Evolutionary conservation across 2,113 vertebrate genomes (phyloP).

Genomic region (Catharus bicknelli): DNA sequence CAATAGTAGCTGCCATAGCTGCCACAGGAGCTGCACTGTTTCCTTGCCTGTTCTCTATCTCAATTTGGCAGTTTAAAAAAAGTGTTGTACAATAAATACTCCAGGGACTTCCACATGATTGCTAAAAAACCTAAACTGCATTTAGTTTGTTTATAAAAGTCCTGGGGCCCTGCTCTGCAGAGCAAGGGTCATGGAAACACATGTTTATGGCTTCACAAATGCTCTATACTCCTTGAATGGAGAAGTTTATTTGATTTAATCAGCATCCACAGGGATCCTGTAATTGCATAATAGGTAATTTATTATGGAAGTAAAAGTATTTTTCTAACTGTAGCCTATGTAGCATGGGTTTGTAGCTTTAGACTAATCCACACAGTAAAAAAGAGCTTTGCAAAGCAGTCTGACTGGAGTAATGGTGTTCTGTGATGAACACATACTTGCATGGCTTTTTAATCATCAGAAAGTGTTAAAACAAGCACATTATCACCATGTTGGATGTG

Average conservation of each 20-base stretch:
- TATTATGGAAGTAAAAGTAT: slow-evolving; percentile 51
- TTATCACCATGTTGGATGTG: slow-evolving; percentile 42
- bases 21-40: slow-evolving; percentile 39
- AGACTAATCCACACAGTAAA: slow-evolving; percentile 14
- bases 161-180: not conserved
- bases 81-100: slow-evolving; percentile 40
- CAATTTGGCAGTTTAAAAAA: slow-evolving; percentile 53
- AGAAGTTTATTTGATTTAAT: slow-evolving; percentile 70
- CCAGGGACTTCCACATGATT: slow-evolving; percentile 38
- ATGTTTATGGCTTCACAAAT: slow-evolving; percentile 63
- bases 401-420: not conserved
- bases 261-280: slow-evolving; percentile 55
- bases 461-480: slow-evolving; percentile 42
- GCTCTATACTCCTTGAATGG: slow-evolving; percentile 45
- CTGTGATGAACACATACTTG: not conserved
- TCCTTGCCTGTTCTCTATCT: slow-evolving; percentile 54
- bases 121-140: slow-evolving; percentile 45
- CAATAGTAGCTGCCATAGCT: slow-evolving; percentile 48
- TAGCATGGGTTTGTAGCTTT: slow-evolving; percentile 26
- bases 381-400: not conserved
- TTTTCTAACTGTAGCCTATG: slow-evolving; percentile 46
- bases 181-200: slow-evolving; percentile 61
- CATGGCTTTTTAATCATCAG: not conserved
- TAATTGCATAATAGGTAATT: slow-evolving; percentile 67
- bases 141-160: slow-evolving; percentile 62